phyloP scores from a whole-genome alignment of 2,888 invertebrate genomes.

The Zele albiditarsus region DNA sequence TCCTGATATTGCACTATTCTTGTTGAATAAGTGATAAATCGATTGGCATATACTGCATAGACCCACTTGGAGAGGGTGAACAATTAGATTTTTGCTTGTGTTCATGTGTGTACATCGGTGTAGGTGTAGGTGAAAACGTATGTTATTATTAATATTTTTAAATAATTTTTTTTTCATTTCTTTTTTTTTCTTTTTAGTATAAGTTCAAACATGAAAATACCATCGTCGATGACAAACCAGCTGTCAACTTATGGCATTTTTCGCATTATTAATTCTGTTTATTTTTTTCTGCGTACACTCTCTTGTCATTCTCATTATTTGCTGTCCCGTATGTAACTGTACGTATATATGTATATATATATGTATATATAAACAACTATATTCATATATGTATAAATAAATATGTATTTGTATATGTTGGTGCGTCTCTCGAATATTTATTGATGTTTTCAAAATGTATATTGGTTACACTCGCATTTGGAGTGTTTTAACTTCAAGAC shows the following conservation, averaged over 20 bases:
- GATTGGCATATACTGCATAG: conserved; percentile 19
- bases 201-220: conserved; percentile 15
- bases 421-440: conserved; percentile 13
- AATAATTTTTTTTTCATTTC: conserved; percentile 12
- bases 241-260: conserved; percentile 56
- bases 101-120: not conserved
- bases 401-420: not conserved
- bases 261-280: conserved; percentile 16
- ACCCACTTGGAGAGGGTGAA: conserved; percentile 18
- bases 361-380: not conserved
- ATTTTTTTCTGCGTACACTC: conserved; percentile 19
- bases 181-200: not conserved
- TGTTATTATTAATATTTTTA: conserved; percentile 25
- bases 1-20: conserved; percentile 12
- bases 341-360: not conserved
- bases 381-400: not conserved
- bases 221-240: conserved; percentile 63
- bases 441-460: conserved; percentile 25
- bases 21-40: conserved; percentile 10
- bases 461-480: not conserved
- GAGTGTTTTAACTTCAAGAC: not conserved
- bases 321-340: not conserved
- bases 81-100: conserved; percentile 20
- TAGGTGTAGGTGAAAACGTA: conserved; percentile 24
- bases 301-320: conserved; percentile 11